Base-by-base conservation (phyloP, 2,888 invertebrate species). In the Drosophila lacicola region DNA sequence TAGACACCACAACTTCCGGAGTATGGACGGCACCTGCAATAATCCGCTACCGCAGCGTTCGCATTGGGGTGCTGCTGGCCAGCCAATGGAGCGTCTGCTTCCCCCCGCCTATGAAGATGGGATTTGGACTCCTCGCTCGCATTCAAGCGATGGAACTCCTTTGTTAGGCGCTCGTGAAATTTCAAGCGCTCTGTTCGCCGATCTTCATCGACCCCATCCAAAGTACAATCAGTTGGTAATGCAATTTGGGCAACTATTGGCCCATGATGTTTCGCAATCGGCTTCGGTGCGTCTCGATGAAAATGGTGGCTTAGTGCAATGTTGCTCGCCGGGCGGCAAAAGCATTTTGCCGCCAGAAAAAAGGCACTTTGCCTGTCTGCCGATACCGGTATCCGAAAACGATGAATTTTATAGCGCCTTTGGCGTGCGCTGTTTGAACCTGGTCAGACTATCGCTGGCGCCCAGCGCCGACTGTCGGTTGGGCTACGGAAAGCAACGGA, bases 21-120 rank as follows among this genome's bases (percentile, higher is more conserved):
- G 94, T 2, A 92, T 96, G 19, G 96, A 96, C 88, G 98, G 98
- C 0, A 95, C 95, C 11, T 98, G 98, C 91, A 98, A 97, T 92
- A 98, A 97, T 92, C 93, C 94, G 13, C 13, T 83, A 67, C 73
- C 90, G 0, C 73, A 81, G 4, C 90, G 89, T 19, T 78, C 90
- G 0, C 72, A 83, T 33, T 96, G 96, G 96, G 98, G 98, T 3
- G 93, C 95, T 17, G 93, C 94, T 9, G 93, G 94, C 51, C 94
- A 95, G 19, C 94, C 95, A 1, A 95, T 94, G 89, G 94, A 95
- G 71, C 94, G 96, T 70, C 91, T 96, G 0, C 90, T 96, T 25
- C 95, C 95, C 1, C 95, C 96, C 0, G 94, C 94, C 60, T 95
- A 95, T 78, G 93, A 94, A 71, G 95, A 95, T 91, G 95, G 95